These are phyloP conservation scores for Drosophila elegans DNA, from an alignment of 1,140 invertebrate genomes.

Conservation along the genomic window DNA sequence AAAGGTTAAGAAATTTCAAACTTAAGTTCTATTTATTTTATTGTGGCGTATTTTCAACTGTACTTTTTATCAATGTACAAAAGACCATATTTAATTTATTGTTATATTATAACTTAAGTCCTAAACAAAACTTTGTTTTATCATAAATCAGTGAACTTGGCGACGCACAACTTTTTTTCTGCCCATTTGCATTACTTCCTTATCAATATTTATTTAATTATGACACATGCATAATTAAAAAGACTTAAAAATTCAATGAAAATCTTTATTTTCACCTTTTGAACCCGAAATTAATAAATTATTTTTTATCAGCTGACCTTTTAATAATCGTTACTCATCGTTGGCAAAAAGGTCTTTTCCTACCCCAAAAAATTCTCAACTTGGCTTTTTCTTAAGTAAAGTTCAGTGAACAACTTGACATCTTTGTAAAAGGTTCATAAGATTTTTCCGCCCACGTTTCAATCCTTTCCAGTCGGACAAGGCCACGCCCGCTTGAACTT, in stretches of 20 bases:
- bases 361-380: neutral
- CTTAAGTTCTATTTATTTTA: too few species aligned
- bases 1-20: too few species aligned
- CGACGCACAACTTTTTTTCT: neutral
- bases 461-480: constrained; percentile 14
- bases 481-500: constrained; percentile 15
- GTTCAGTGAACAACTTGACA: constrained; percentile 48
- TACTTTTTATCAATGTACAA: too few species aligned
- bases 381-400: constrained; percentile 7
- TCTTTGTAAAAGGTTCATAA: constrained; percentile 46
- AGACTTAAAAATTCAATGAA: neutral
- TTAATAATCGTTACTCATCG: constrained; percentile 1
- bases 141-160: neutral
- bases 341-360: constrained; percentile 8
- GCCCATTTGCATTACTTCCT: neutral
- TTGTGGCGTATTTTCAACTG: too few species aligned
- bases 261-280: neutral
- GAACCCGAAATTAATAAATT: constrained; percentile 25
- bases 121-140: too few species aligned
- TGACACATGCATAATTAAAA: neutral
- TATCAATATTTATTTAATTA: neutral
- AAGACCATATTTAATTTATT: too few species aligned
- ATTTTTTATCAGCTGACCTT: constrained; percentile 3
- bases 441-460: constrained; percentile 6
- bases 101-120: too few species aligned